Percentiles rank a stretch among this genome's conserved stretches.
These are phyloP conservation scores for Agelaius phoeniceus DNA, from an alignment of 2,113 vertebrate species.

Conservation along the genomic window DNA sequence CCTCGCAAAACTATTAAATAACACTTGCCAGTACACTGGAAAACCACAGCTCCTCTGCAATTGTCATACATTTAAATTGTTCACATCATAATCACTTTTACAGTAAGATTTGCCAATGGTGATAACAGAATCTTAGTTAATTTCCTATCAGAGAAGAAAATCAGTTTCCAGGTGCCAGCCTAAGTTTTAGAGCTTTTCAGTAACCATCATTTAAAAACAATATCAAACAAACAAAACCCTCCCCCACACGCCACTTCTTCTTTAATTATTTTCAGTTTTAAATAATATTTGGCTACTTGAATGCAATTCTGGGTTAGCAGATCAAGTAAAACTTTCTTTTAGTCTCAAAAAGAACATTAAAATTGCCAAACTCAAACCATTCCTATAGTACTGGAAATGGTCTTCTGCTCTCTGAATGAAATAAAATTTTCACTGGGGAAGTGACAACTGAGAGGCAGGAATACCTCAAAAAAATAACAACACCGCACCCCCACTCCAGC, in stretches of 20 bases:
- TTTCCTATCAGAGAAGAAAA: background rate
- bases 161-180: background rate
- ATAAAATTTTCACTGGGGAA: slow-evolving; percentile 63
- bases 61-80: background rate
- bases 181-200: background rate
- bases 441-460: slow-evolving; percentile 59
- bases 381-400: background rate
- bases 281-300: background rate
- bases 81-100: background rate
- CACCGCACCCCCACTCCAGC: background rate
- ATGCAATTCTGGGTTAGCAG: background rate
- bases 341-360: background rate
- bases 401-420: background rate
- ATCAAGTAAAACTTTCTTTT: background rate
- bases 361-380: background rate
- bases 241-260: fast-evolving
- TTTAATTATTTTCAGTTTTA: background rate
- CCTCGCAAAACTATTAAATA: slow-evolving; percentile 9
- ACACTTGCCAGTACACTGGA: background rate
- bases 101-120: background rate
- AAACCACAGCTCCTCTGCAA: background rate
- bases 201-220: background rate
- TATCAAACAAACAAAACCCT: background rate
- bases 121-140: background rate
- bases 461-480: slow-evolving; percentile 53